Evolutionary conservation across 2,888 invertebrate genomes (phyloP).

Genomic region (Syrista parreyssii): DNA sequence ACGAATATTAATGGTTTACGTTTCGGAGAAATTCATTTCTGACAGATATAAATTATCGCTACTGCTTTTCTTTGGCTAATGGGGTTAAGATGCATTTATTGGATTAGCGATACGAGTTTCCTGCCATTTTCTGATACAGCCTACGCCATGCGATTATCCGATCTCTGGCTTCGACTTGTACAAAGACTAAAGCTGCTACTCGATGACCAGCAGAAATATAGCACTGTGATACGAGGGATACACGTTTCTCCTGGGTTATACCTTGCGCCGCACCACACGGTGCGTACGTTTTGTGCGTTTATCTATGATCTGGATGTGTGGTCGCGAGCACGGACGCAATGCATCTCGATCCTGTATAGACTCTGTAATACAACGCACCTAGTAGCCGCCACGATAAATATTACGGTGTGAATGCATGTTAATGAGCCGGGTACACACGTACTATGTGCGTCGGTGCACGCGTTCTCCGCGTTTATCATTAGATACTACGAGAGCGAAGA

Average conservation of each 20-base stretch:
- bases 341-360: slow-evolving; percentile 30
- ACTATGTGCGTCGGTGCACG: not conserved
- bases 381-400: slow-evolving; percentile 47
- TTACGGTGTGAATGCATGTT: slow-evolving; percentile 62
- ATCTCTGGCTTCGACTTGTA: not conserved
- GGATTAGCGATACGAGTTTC: not conserved
- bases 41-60: slow-evolving; percentile 8
- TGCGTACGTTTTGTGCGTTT: slow-evolving; percentile 36
- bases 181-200: slow-evolving; percentile 9
- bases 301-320: slow-evolving; percentile 56
- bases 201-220: slow-evolving; percentile 20
- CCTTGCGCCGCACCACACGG: slow-evolving; percentile 10
- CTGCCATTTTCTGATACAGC: not conserved
- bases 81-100: not conserved
- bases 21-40: not conserved
- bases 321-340: slow-evolving; percentile 31
- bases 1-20: not conserved
- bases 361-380: slow-evolving; percentile 12
- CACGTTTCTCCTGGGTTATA: not conserved
- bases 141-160: not conserved
- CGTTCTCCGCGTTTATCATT: slow-evolving; percentile 42
- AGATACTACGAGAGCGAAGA: slow-evolving; percentile 39
- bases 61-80: not conserved
- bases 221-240: slow-evolving; percentile 7
- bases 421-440: slow-evolving; percentile 45